Conservation (phyloP, 1,140 invertebrate species). For the Archivesica marissinica region DNA sequence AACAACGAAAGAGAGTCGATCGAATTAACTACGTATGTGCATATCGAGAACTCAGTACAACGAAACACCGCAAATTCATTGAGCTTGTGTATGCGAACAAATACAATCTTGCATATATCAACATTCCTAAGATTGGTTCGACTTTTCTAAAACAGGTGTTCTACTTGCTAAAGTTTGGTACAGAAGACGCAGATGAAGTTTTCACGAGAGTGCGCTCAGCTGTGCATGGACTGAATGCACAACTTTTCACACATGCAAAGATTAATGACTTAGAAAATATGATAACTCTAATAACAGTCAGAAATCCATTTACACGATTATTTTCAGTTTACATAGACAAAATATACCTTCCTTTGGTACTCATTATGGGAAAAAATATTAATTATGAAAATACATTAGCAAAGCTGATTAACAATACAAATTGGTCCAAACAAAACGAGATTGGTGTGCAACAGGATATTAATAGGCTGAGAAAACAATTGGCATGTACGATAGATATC, state of each 20-base stretch:
- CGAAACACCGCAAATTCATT: neutral
- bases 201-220: neutral
- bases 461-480: neutral
- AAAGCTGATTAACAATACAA: neutral
- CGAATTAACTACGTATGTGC: neutral
- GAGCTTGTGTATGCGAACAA: neutral
- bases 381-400: neutral
- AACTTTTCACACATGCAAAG: neutral
- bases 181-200: neutral
- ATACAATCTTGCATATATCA: neutral
- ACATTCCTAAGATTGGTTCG: neutral
- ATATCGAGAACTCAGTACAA: neutral
- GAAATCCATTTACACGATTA: conserved; percentile 20
- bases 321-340: conserved; percentile 36
- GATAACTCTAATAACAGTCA: neutral
- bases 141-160: neutral
- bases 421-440: neutral
- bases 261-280: neutral
- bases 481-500: neutral
- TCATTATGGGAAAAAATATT: neutral
- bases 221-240: neutral
- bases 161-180: neutral
- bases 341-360: conserved; percentile 16
- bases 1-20: neutral
- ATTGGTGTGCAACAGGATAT: neutral